Percentiles rank a stretch among this genome's conserved stretches.
These are phyloP conservation scores for Calliphora vicina DNA, from an alignment of 1,140 invertebrate species.

Conservation along the genomic window DNA sequence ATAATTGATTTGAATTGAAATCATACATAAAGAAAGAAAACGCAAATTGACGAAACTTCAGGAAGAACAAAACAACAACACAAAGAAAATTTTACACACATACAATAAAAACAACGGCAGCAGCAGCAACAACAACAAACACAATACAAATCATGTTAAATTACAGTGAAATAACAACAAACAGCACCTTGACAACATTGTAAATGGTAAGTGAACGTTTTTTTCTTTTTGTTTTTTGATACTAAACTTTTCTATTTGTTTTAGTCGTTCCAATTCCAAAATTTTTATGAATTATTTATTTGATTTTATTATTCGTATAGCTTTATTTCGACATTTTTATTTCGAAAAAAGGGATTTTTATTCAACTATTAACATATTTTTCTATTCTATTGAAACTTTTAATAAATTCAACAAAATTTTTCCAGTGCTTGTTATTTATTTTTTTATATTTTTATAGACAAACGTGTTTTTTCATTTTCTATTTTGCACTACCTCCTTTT, in stretches of 20 bases:
- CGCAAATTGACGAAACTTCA: not conserved
- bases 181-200: conserved; percentile 28
- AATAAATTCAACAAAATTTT: not conserved
- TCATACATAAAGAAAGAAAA: not conserved
- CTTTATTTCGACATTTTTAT: not conserved
- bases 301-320: not conserved
- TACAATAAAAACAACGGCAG: too few species aligned
- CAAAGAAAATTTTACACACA: not conserved
- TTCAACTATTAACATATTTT: not conserved
- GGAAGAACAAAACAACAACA: too few species aligned
- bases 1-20: not conserved
- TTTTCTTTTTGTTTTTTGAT: not conserved
- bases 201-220: not conserved
- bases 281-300: not conserved
- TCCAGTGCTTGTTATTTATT: not conserved
- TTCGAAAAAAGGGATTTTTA: not conserved
- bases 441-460: not conserved
- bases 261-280: not conserved
- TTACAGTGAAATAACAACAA: not conserved
- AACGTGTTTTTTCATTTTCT: not conserved
- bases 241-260: too few species aligned
- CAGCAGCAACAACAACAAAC: not conserved
- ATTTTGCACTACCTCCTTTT: not conserved
- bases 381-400: not conserved
- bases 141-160: not conserved